Conservation (phyloP, 2,113 vertebrate species). For the Percina caprodes region DNA sequence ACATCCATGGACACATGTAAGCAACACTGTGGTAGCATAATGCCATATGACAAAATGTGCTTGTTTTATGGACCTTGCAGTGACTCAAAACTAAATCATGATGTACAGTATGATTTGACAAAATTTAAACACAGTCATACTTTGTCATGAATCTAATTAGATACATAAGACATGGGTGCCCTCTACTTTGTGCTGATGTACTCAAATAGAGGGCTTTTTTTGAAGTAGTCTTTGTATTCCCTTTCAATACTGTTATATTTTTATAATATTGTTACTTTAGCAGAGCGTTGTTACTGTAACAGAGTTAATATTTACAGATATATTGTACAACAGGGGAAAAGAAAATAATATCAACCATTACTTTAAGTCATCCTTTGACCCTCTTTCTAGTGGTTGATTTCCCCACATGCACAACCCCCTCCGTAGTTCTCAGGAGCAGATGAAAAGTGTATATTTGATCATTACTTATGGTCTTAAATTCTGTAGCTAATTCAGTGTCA, state of each 20-base stretch:
- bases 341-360: constrained; percentile 47
- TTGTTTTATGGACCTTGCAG: constrained; percentile 78
- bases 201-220: constrained; percentile 60
- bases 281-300: constrained; percentile 67
- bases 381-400: constrained; percentile 45
- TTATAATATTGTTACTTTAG: constrained; percentile 77
- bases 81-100: constrained; percentile 69
- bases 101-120: constrained; percentile 65
- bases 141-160: constrained; percentile 68
- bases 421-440: constrained; percentile 42
- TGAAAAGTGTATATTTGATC: constrained; percentile 47
- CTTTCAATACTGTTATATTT: constrained; percentile 67
- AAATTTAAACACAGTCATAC: constrained; percentile 74
- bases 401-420: constrained; percentile 68
- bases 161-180: constrained; percentile 68
- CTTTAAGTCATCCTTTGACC: constrained; percentile 35
- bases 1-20: constrained; percentile 80
- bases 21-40: constrained; percentile 77
- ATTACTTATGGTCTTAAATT: constrained; percentile 48
- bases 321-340: constrained; percentile 67
- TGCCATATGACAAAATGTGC: constrained; percentile 75
- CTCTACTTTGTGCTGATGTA: constrained; percentile 75
- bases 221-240: constrained; percentile 68
- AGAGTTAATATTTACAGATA: constrained; percentile 81
- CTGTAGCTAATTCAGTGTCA: constrained; percentile 50